phyloP scores from a whole-genome alignment of 2,888 invertebrate genomes.

The Homarus gammarus region DNA sequence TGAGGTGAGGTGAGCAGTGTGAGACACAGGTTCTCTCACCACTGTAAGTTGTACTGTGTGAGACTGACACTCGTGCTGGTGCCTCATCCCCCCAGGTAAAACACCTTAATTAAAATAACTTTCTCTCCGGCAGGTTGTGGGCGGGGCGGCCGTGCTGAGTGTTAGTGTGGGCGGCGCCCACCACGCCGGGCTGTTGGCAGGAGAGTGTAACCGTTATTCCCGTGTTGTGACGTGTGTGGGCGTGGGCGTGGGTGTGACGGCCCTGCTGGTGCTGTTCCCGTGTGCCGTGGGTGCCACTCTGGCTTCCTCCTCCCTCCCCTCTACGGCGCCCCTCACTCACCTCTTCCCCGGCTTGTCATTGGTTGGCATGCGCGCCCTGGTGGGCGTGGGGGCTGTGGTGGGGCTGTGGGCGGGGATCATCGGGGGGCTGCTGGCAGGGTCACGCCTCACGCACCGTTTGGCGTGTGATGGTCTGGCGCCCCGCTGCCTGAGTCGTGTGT shows the following conservation, averaged over 20 bases:
- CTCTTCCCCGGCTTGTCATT: constrained; percentile 58
- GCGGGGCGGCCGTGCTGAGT: constrained; percentile 64
- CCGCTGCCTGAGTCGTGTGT: constrained; percentile 36
- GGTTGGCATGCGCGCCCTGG: constrained; percentile 56
- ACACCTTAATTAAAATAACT: no score
- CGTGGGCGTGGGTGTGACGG: constrained; percentile 54
- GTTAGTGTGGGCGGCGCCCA: constrained; percentile 50
- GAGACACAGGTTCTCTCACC: no score
- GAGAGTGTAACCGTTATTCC: constrained; percentile 52
- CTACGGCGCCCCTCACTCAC: constrained; percentile 44
- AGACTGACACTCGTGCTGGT: no score
- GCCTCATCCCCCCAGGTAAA: no score
- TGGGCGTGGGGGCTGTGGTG: constrained; percentile 55
- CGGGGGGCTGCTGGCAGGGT: constrained; percentile 46
- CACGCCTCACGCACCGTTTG: constrained; percentile 54
- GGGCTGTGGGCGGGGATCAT: constrained; percentile 62
- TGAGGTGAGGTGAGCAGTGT: no score
- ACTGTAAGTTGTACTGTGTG: no score
- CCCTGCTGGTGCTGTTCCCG: constrained; percentile 62
- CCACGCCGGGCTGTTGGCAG: constrained; percentile 53
- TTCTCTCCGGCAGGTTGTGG: constrained; percentile 54
- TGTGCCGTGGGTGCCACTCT: constrained; percentile 53
- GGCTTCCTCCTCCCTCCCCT: constrained; percentile 14
- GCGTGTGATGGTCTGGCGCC: constrained; percentile 66
- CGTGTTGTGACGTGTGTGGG: constrained; percentile 36